Base-by-base conservation (phyloP, 2,113 vertebrate genomes). In the Morone saxatilis region DNA sequence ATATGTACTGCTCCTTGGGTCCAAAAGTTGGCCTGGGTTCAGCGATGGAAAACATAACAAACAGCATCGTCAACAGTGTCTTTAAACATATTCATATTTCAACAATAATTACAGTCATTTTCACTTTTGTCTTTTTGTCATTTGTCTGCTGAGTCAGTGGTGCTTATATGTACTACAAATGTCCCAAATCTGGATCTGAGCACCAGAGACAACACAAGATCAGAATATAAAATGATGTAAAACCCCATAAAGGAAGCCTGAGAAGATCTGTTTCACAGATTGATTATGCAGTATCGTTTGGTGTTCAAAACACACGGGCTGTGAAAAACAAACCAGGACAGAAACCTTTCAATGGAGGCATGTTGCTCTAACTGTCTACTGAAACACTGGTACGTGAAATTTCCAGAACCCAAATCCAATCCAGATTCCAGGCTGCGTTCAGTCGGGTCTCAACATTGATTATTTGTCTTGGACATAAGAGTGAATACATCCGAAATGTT, bases 1-100 rank as follows among this genome's bases (percentile, higher is more conserved):
- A 93, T 89, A 86, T 90, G 86, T 82, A 81, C 88, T 93, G 91
- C 93, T 93, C 92, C 91, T 86, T 47, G 87, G 88, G 90, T 93
- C 84, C 86, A 89, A 82, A 86, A 47, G 71, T 91, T 86, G 87
- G 87, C 84, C 71, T 85, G 78, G 82, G 86, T 89, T 86, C 88
- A 83, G 86, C 87, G 86, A 88, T 71, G 78, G 77, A 87, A 81
- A 73, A 83, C 53, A 89, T 43, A 85, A 91, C 83, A 85, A 91
- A 94, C 91, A 94, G 87, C 90, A 94, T 94, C 85, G 92, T 92
- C 76, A 81, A 93, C 95, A 96, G 95, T 96, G 95, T 95, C 87
- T 93, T 95, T 67, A 91, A 92, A 94, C 86, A 93, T 92, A 89
- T 91, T 92, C 78, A 93, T 90, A 86, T 87, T 91, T 92, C 86